Base-by-base conservation (phyloP, 1,140 invertebrate genomes). In the Hermetia illucens region DNA sequence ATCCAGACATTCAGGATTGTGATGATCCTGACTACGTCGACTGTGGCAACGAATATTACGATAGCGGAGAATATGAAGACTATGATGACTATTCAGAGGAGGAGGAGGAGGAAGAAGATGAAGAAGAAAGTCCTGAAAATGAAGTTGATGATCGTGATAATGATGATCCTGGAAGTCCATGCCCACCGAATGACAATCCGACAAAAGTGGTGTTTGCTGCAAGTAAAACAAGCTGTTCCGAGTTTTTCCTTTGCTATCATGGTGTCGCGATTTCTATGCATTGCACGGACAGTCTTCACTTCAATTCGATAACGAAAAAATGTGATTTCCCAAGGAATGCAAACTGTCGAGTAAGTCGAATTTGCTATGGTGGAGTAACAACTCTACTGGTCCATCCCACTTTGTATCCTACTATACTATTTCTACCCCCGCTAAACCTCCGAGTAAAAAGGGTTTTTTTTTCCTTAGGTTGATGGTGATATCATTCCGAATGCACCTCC, bases 171-270 rank as follows among this genome's bases (percentile, higher is more conserved):
- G n/a, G n/a, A n/a, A n/a, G n/a, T n/a, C n/a, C n/a, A n/a, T n/a
- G n/a, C n/a, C n/a, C n/a, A 12, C 5, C 30, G 5, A 15, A 8
- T 9, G 15, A 13, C 5, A 16, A 32, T 15, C 6, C 30, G 30
- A 32, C 6, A 9, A 5, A 6, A 13, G 5, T 32, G 15, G 17
- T 16, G 17, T 32, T 32, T 32, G 5, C 17, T 6, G 13, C 5
- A 6, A 32, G 30, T 32, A 6, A 15, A 6, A 32, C 17, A 8
- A 16, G 17, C 17, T 32, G 30, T 32, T 8, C 6, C 5, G n/a
- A 16, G 5, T 32, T 6, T 32, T 32, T 13, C 17, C n/a, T 32
- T 15, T 32, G 30, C 15, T 32, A 32, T 32, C 30, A 32, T 32
- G 30, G 30, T 15, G 13, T 6, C 5, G 6, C 30, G n/a, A 13